These are phyloP conservation scores for Liasis olivaceus DNA, from an alignment of 2,797 vertebrate species.

Conservation along the genomic window DNA sequence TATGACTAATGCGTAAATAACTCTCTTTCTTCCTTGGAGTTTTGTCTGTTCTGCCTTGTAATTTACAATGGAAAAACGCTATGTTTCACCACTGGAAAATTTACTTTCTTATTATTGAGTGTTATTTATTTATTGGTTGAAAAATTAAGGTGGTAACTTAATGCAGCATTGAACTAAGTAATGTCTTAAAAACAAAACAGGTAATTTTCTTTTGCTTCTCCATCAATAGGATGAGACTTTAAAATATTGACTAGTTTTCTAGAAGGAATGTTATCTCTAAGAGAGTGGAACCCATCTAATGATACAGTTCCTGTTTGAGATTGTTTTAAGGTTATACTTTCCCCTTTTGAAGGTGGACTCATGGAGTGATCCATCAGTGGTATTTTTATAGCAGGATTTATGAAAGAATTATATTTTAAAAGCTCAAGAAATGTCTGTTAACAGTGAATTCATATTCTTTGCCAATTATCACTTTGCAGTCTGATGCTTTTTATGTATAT, in stretches of 20 bases:
- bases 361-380: neutral
- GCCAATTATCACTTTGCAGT: constrained; percentile 42
- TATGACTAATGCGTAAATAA: constrained; percentile 20
- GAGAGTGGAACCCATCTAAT: neutral
- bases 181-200: neutral
- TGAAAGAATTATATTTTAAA: neutral
- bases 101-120: neutral
- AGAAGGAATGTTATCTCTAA: neutral
- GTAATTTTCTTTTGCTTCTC: neutral
- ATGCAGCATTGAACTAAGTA: neutral
- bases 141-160: neutral
- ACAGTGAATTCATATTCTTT: neutral
- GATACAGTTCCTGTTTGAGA: neutral
- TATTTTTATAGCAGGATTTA: neutral
- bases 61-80: neutral
- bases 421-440: neutral
- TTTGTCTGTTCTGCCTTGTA: constrained; percentile 4
- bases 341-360: neutral
- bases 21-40: neutral
- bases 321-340: neutral
- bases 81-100: neutral
- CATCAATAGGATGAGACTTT: neutral
- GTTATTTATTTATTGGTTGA: constrained; percentile 10
- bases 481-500: neutral
- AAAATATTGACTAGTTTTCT: neutral